Evolutionary conservation across 2,113 vertebrate genomes (phyloP), one percentile per base, ranked within the genome.

Genomic region (Camelus bactrianus): DNA sequence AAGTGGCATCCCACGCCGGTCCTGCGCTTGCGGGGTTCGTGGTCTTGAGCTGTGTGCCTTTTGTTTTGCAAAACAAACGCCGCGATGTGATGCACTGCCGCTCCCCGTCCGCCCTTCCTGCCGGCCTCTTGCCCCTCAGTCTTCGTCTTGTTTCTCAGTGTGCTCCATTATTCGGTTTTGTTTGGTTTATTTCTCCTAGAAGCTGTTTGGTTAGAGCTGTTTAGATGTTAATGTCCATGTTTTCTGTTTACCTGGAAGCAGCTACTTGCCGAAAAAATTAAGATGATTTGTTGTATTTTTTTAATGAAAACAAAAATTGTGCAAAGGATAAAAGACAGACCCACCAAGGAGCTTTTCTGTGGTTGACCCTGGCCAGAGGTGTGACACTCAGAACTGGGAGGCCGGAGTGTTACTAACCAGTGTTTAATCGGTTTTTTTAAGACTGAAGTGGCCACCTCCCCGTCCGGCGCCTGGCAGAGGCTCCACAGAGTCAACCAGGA

Each of bases 381-480:
- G 99, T 99, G 99, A 99, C 98, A 99, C 99, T 99, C 99, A 99
- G 98, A 98, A 98, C 94, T 97, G 98, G 97, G 97, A 98, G 98
- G 96, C 98, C 98, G 98, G 98, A 98, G 99, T 99, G 98, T 99
- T 98, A 99, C 99, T 99, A 99, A 99, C 98, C 96, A 98, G 95
- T 99, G 98, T 99, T 98, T 99, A 99, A 99, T 99, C 99, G 98
- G 99, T 99, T 99, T 99, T 98, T 99, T 99, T 99, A 99, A 99
- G 99, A 99, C 98, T 96, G 98, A 99, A 98, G 98, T 99, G 97
- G 98, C 99, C 97, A 97, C 99, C 84, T 99, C 99, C 89, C 98
- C 99, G 95, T 98, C 98, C 54, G 99, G 98, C 95, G 98, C 99
- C 98, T 99, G 99, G 99, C 99, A 99, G 98, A 99, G 98, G 97